Conservation (phyloP, 2,113 vertebrate genomes). For the Grammomys dolichurus region DNA sequence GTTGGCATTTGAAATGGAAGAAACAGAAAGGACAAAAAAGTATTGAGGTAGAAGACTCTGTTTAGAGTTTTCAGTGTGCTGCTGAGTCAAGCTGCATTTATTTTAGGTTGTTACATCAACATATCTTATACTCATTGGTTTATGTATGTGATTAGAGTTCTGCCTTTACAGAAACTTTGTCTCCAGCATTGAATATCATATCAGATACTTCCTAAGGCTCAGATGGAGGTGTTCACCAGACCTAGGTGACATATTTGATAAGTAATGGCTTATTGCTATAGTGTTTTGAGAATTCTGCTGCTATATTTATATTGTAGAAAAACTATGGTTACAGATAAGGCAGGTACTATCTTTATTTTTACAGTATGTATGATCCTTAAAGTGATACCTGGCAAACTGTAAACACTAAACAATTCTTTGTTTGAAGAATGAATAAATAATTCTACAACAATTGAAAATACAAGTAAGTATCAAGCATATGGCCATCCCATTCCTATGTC, state of each 20-base stretch:
- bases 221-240: neutral
- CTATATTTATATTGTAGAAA: neutral
- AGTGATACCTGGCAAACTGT: neutral
- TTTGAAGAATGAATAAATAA: constrained; percentile 24
- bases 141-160: neutral
- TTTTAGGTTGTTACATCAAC: constrained; percentile 1
- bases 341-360: neutral
- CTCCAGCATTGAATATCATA: neutral
- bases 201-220: neutral
- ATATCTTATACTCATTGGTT: neutral
- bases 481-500: neutral
- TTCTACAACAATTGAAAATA: neutral
- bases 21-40: neutral
- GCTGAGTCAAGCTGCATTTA: neutral
- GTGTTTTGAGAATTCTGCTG: constrained; percentile 18
- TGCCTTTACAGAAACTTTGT: constrained; percentile 6
- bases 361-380: neutral
- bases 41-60: neutral
- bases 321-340: neutral
- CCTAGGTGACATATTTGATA: neutral
- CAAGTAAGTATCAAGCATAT: neutral
- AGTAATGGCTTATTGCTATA: neutral
- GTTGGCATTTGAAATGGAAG: neutral
- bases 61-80: neutral
- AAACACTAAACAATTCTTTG: constrained; percentile 4